Conservation (phyloP, 2,113 vertebrate species). For the Melanostigma gelatinosum region DNA sequence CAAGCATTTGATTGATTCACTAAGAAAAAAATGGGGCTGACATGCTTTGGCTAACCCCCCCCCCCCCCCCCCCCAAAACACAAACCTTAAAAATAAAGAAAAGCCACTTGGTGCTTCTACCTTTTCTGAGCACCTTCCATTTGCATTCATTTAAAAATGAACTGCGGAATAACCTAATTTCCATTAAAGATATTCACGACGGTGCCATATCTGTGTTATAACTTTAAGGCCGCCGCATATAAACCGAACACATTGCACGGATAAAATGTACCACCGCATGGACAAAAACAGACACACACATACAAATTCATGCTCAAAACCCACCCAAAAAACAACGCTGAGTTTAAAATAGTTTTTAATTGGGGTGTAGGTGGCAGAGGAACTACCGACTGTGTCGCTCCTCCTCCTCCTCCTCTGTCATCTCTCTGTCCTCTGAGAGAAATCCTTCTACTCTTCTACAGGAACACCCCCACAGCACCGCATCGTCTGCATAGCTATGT, state of each 20-base stretch:
- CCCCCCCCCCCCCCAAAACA: too few relatives aligned
- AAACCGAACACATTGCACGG: background rate
- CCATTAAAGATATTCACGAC: background rate
- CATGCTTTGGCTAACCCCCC: background rate
- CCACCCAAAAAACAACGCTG: background rate
- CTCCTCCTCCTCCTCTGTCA: conserved; percentile 39
- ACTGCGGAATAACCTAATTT: background rate
- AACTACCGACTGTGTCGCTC: conserved; percentile 39
- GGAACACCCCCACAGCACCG: conserved; percentile 59
- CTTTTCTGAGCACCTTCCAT: background rate
- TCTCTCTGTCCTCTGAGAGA: conserved; percentile 61
- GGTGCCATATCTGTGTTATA: background rate
- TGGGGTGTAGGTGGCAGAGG: conserved; percentile 52
- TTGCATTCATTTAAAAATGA: background rate
- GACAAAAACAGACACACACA: background rate
- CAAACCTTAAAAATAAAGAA: background rate
- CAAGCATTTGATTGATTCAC: background rate
- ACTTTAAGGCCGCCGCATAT: background rate
- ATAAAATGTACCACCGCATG: background rate
- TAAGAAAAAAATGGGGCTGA: background rate
- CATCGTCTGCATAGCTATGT: conserved; percentile 55
- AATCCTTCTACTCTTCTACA: conserved; percentile 57
- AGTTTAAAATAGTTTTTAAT: conserved; percentile 50
- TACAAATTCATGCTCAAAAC: background rate
- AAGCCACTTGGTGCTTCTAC: background rate